Conservation (phyloP, 2,797 vertebrate genomes). For the Antennarius maculatus region DNA sequence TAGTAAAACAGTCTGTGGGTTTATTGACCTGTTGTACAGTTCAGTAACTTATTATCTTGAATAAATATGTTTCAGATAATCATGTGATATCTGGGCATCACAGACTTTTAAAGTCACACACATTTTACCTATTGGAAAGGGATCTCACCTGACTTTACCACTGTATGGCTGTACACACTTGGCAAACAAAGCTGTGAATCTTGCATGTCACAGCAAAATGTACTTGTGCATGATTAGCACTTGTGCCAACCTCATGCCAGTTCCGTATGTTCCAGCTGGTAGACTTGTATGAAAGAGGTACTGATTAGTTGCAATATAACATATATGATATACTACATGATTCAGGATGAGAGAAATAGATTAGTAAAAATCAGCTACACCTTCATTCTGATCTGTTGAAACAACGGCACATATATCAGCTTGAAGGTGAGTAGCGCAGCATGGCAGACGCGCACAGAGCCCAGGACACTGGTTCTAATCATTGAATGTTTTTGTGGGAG, state of each 20-base stretch:
- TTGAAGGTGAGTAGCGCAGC: not conserved
- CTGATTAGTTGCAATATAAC: conserved; percentile 2
- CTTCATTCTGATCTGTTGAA: not conserved
- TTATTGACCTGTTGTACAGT: no score
- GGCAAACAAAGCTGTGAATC: not conserved
- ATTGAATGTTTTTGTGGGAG: conserved; percentile 35
- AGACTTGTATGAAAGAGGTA: not conserved
- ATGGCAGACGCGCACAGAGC: not conserved
- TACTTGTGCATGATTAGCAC: conserved; percentile 48
- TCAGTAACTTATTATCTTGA: no score
- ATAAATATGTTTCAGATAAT: not conserved
- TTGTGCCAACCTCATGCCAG: conserved; percentile 21
- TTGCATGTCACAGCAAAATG: conserved; percentile 2
- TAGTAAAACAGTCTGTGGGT: no score
- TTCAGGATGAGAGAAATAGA: conserved; percentile 15
- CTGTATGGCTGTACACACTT: conserved; percentile 3
- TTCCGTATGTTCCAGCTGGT: conserved; percentile 36
- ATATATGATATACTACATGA: not conserved
- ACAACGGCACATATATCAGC: not conserved
- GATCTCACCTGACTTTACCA: not conserved
- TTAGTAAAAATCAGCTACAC: conserved; percentile 1
- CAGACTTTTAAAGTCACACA: conserved; percentile 31
- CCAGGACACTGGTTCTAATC: conserved; percentile 25
- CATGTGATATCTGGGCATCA: conserved; percentile 10
- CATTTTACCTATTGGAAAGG: not conserved